phyloP scores from a whole-genome alignment of 2,797 vertebrate genomes.

The Aselliscus stoliczkanus region DNA sequence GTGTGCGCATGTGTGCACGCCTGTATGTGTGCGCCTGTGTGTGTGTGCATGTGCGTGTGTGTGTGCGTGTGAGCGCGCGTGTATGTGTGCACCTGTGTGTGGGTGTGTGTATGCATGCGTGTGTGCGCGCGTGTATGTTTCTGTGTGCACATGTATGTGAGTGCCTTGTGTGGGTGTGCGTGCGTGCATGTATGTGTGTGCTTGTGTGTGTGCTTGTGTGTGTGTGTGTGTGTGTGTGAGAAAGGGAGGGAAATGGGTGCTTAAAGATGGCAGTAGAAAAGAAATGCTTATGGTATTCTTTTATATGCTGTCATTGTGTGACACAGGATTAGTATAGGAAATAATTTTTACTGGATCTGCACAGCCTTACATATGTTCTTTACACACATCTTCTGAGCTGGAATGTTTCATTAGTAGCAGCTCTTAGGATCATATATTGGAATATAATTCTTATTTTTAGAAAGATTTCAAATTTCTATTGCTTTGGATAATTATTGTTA shows the following conservation, averaged over 20 bases:
- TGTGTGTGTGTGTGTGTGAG: neutral
- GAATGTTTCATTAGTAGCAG: neutral
- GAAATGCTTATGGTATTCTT: neutral
- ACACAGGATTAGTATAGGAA: neutral
- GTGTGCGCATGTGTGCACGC: neutral
- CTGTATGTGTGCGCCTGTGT: neutral
- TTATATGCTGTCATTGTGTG: neutral
- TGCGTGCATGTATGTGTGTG: neutral
- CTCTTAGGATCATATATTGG: neutral
- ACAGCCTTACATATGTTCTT: neutral
- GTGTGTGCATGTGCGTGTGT: neutral
- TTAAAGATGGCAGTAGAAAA: neutral
- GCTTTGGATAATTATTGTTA: neutral
- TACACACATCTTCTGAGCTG: neutral
- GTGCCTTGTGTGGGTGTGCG: neutral
- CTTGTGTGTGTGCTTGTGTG: neutral
- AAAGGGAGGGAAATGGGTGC: too few species aligned
- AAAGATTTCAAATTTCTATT: neutral
- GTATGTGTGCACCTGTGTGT: neutral
- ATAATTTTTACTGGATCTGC: neutral
- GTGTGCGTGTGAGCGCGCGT: neutral
- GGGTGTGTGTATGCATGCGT: neutral
- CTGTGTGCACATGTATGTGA: neutral
- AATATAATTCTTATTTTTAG: neutral
- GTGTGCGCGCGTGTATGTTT: neutral